phyloP scores from a whole-genome alignment of 2,113 vertebrate species.

The Tetraodon nigroviridis region DNA sequence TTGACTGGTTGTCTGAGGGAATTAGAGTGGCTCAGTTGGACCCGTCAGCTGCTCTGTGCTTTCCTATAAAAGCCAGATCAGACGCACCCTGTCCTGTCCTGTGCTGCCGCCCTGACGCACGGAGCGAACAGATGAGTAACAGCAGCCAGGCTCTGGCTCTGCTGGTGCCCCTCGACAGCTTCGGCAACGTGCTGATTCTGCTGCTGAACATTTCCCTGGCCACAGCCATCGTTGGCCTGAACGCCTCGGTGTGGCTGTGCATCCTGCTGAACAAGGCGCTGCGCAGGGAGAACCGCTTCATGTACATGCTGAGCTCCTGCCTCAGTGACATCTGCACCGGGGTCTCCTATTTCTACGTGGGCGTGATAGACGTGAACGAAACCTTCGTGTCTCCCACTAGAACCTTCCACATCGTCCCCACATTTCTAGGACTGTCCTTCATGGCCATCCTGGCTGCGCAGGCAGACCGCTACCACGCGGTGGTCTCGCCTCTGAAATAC shows the following conservation, averaged over 20 bases:
- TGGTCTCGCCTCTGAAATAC: slow-evolving; percentile 68
- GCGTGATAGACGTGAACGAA: slow-evolving; percentile 68
- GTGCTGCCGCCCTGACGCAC: slow-evolving; percentile 1
- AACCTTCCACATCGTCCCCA: slow-evolving; percentile 67
- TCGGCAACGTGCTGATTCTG: slow-evolving; percentile 70
- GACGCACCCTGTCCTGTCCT: slow-evolving; percentile 1
- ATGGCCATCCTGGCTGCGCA: slow-evolving; percentile 76
- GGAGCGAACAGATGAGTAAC: slow-evolving; percentile 50
- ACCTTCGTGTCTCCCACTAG: slow-evolving; percentile 53
- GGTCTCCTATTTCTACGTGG: slow-evolving; percentile 72
- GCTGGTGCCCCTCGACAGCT: slow-evolving; percentile 63
- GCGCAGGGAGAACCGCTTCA: slow-evolving; percentile 72
- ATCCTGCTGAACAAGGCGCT: slow-evolving; percentile 63
- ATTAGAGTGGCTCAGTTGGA: slow-evolving; percentile 4
- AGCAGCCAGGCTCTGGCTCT: slow-evolving; percentile 36
- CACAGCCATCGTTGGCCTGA: slow-evolving; percentile 65
- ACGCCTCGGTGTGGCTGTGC: slow-evolving; percentile 65
- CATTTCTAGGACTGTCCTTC: slow-evolving; percentile 75
- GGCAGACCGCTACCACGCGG: slow-evolving; percentile 74
- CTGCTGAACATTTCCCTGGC: slow-evolving; percentile 66
- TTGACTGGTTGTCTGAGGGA: slow-evolving; percentile 14
- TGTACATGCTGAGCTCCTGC: slow-evolving; percentile 80
- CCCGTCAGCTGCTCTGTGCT: background rate
- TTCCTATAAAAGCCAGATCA: slow-evolving; percentile 25
- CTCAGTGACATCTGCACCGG: slow-evolving; percentile 74